Conservation (phyloP, 2,888 invertebrate genomes). For the Halictus quadricinctus region DNA sequence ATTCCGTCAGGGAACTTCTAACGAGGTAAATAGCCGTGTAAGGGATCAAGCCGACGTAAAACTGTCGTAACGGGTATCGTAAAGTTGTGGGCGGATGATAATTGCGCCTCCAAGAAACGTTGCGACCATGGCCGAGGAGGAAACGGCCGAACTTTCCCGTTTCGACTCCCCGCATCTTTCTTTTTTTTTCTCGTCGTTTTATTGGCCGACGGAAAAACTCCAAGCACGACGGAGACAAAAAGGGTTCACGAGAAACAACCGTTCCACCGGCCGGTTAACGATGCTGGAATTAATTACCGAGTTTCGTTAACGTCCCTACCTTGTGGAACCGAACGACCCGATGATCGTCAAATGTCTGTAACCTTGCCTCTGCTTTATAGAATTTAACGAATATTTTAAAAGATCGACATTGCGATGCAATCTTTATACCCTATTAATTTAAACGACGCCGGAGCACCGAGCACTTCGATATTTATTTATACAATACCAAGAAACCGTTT, state of each 20-base stretch:
- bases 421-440: background rate
- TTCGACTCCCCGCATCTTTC: background rate
- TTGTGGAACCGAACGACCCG: background rate
- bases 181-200: background rate
- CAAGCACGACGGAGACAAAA: background rate
- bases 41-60: constrained; percentile 34
- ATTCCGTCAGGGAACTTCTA: constrained; percentile 28
- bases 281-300: constrained; percentile 24
- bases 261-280: background rate
- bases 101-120: constrained; percentile 18
- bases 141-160: constrained; percentile 11
- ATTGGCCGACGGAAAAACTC: background rate
- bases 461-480: background rate
- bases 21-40: constrained; percentile 26
- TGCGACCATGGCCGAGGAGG: background rate
- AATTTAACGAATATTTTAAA: background rate
- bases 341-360: background rate
- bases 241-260: background rate
- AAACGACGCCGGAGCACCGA: background rate
- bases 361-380: background rate
- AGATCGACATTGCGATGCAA: background rate
- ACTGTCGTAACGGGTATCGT: constrained; percentile 22
- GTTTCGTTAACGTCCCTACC: background rate
- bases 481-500: too few relatives aligned
- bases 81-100: constrained; percentile 36